Evolutionary conservation across 1,140 invertebrate species (phyloP).

Genomic region (Drosophila guanche): DNA sequence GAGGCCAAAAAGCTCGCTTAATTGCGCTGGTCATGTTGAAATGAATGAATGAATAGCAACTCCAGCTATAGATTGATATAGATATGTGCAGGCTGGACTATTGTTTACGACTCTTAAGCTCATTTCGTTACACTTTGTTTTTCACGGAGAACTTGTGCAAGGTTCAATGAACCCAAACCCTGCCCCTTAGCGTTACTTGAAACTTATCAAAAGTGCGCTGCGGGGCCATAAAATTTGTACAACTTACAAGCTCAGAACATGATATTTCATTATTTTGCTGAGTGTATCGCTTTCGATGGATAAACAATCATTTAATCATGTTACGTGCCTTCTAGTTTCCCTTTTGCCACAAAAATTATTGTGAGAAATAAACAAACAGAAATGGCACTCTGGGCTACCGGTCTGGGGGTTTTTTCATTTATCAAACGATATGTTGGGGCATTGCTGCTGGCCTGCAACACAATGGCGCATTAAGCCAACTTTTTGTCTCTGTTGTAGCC

Average conservation of each 20-base stretch:
- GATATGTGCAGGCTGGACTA: not conserved
- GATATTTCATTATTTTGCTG: slow-evolving; percentile 32
- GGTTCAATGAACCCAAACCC: slow-evolving; percentile 39
- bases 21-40: slow-evolving; percentile 67
- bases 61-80: not conserved
- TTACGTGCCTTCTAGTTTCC: slow-evolving; percentile 68
- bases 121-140: not conserved
- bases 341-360: slow-evolving; percentile 29
- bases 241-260: slow-evolving; percentile 20
- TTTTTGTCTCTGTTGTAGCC: slow-evolving; percentile 30
- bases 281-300: slow-evolving; percentile 43
- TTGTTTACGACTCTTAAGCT: not conserved
- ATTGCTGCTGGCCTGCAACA: slow-evolving; percentile 56
- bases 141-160: not conserved
- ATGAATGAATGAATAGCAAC: slow-evolving; percentile 28
- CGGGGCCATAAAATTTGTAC: slow-evolving; percentile 1
- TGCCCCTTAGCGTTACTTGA: slow-evolving; percentile 7
- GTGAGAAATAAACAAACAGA: slow-evolving; percentile 23
- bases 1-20: slow-evolving; percentile 67
- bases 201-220: slow-evolving; percentile 29
- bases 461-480: slow-evolving; percentile 68
- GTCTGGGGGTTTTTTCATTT: slow-evolving; percentile 39
- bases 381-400: slow-evolving; percentile 26
- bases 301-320: slow-evolving; percentile 40
- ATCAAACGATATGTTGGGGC: slow-evolving; percentile 44